Evolutionary conservation across 2,888 invertebrate species (phyloP).

Genomic region (Drosophila mettleri): DNA sequence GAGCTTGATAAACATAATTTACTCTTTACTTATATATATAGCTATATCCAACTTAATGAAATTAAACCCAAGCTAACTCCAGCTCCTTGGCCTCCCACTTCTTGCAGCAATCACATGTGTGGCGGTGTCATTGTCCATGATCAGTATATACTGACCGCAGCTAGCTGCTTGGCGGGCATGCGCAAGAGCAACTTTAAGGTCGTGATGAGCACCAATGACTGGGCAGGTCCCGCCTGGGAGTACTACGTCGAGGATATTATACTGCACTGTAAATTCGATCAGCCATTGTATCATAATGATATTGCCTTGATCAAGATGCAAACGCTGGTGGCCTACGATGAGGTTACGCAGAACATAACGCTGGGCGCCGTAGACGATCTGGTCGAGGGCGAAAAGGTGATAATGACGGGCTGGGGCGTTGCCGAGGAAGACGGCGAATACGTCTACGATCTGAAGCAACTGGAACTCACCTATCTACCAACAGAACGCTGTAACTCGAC

Average conservation of each 20-base stretch:
- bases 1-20: neutral
- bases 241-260: constrained; percentile 74
- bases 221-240: constrained; percentile 66
- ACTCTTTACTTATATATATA: neutral
- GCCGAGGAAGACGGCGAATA: constrained; percentile 85
- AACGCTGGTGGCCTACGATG: constrained; percentile 86
- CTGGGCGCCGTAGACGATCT: constrained; percentile 86
- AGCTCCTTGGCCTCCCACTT: neutral
- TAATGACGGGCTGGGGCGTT: constrained; percentile 88
- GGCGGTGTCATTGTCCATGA: constrained; percentile 82
- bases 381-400: constrained; percentile 85
- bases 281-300: constrained; percentile 86
- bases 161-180: constrained; percentile 81
- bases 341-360: constrained; percentile 86
- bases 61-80: neutral
- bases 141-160: constrained; percentile 82
- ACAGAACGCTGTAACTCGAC: constrained; percentile 86
- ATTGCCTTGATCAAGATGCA: constrained; percentile 89
- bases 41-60: neutral
- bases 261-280: constrained; percentile 80
- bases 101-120: constrained; percentile 81
- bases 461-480: constrained; percentile 86
- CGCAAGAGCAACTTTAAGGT: constrained; percentile 68
- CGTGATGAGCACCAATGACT: constrained; percentile 82
- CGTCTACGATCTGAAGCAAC: constrained; percentile 86